Evolutionary conservation across 2,888 invertebrate genomes (phyloP).

Genomic region (Phengaris arion): DNA sequence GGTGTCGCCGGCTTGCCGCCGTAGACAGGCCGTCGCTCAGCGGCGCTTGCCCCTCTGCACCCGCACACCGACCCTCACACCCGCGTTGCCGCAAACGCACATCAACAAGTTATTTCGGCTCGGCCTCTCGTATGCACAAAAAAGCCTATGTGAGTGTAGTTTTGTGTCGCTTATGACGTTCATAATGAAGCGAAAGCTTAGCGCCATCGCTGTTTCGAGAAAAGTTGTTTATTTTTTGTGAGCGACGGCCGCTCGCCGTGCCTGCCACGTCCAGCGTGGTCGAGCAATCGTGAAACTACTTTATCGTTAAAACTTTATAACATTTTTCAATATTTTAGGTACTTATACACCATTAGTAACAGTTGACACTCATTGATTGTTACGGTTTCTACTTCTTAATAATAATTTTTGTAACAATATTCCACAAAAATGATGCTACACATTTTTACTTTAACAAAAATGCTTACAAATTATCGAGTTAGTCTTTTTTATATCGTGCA

Average conservation of each 20-base stretch:
- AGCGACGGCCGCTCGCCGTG: conserved; percentile 67
- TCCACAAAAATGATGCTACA: too few relatives aligned
- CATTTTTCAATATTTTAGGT: background rate
- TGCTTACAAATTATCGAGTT: too few relatives aligned
- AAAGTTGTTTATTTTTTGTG: conserved; percentile 75
- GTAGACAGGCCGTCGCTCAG: conserved; percentile 89
- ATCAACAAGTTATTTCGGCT: conserved; percentile 79
- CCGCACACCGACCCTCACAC: conserved; percentile 48
- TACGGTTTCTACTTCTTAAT: too few relatives aligned
- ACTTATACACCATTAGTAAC: background rate
- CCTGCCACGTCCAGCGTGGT: conserved; percentile 56
- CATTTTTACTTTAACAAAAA: too few relatives aligned
- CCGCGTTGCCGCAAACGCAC: conserved; percentile 65
- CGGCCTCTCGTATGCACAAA: conserved; percentile 54
- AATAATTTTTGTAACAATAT: too few relatives aligned
- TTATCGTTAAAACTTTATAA: background rate
- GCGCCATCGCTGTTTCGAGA: conserved; percentile 78
- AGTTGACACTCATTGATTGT: background rate
- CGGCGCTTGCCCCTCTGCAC: conserved; percentile 69
- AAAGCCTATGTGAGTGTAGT: conserved; percentile 57
- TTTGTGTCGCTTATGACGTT: conserved; percentile 57
- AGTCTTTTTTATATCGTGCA: too few relatives aligned
- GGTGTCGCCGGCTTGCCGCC: conserved; percentile 93
- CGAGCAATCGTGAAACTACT: conserved; percentile 65
- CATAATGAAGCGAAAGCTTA: conserved; percentile 51